Base-by-base conservation (phyloP, 2,888 invertebrate species). In the Zaprionus lineosus region DNA sequence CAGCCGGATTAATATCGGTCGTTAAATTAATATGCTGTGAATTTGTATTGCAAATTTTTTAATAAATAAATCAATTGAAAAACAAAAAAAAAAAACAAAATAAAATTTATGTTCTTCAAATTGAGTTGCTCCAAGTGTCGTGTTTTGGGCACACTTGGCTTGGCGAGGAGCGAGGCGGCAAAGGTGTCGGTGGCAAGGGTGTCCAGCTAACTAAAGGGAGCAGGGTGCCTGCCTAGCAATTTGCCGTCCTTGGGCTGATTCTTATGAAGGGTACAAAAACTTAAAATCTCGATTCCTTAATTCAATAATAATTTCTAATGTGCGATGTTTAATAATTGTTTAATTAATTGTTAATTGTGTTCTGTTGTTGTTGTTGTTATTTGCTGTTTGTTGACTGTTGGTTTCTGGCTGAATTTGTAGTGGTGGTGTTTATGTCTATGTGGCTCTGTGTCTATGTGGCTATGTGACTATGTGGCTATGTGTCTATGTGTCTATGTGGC, bases 1-100 rank as follows among this genome's bases (percentile, higher is more conserved):
- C 82, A 67, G 78, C 82, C 78, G 78, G 78, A 79, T 79, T 79
- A 75, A 79, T 79, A 79, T 79, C 82, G 78, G 78, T 79, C 82
- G 78, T 82, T 73, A 79, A 82, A 82, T 79, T 79, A 75, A 79
- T 78, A 82, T 56, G 82, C 78, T 79, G 78, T 82, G 78, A 79
- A 79, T 79, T 82, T 67, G 78, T 79, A 79, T 78, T 77, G 75
- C 62, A 74, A 74, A 41, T 65, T 57, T 78, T 74, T 24, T 81
- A 74, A 72, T 78, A 76, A 81, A 78, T 69, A 74, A 78, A 72
- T 74, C 24, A 59, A 60, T 72, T n/a, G n/a, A n/a, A n/a, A 24
- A 21, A 3, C 7, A 21, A 59, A 56, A 15, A 82, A 78, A 62
- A 44, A 51, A 82, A 73, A 56, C 68, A 75, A 78, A 46, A 73